phyloP scores from a whole-genome alignment of 2,113 vertebrate genomes.

The Aldabrachelys gigantea region DNA sequence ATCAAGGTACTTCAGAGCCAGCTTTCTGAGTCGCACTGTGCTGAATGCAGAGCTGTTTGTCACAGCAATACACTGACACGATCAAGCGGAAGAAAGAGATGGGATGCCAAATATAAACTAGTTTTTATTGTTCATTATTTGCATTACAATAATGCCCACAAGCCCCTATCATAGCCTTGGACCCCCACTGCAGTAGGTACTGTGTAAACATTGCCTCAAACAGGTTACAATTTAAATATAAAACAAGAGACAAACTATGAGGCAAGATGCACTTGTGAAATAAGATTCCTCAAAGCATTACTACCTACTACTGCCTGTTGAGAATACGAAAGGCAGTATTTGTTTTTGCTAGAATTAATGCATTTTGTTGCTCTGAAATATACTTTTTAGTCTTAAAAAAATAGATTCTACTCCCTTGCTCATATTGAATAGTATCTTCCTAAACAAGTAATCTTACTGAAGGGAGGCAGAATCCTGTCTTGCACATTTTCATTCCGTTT shows the following conservation, averaged over 20 bases:
- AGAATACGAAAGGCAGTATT: not conserved
- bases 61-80: slow-evolving; percentile 6
- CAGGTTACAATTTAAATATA: not conserved
- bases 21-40: not conserved
- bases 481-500: not conserved
- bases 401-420: not conserved
- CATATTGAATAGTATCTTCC: not conserved
- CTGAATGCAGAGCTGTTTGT: slow-evolving; percentile 12
- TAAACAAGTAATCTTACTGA: not conserved
- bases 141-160: not conserved
- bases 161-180: not conserved
- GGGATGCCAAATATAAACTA: not conserved
- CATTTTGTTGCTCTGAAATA: not conserved
- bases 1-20: slow-evolving; percentile 28
- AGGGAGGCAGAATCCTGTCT: not conserved
- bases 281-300: not conserved
- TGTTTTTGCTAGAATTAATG: not conserved
- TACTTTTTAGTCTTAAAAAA: not conserved
- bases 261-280: not conserved
- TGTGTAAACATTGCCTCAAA: not conserved
- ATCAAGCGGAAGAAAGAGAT: not conserved
- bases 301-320: not conserved
- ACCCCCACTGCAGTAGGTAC: not conserved
- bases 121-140: not conserved
- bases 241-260: not conserved